Evolutionary conservation across 2,113 vertebrate species (phyloP), one percentile per base, ranked within the genome.

Genomic region (Eonycteris spelaea): DNA sequence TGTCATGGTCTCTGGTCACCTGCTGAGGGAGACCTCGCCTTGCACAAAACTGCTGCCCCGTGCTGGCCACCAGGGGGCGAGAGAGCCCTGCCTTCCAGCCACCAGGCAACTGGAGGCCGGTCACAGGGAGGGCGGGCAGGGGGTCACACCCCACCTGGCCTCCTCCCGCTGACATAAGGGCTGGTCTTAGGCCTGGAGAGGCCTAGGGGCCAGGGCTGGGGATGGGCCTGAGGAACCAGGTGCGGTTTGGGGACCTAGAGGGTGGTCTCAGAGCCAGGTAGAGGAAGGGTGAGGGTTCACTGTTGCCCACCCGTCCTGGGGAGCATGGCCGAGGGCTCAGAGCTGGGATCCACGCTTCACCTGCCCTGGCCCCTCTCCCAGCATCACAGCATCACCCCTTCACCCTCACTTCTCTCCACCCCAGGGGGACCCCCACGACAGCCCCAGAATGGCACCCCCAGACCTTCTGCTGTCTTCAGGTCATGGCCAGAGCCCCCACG

Each of bases 21-120:
- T 12, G 40, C 14, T 7, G 21, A 19, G 30, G 19, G 70, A 68
- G 14, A 40, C 12, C 8, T 2, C 2, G 38, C 33, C 57, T 78
- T 87, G 67, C 82, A 18, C 21, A 33, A 53, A 88, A 28, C 24
- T 28, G 73, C 18, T 26, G 45, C 48, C 73, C 6, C 6, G 11
- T 0, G n/a, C 48, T 16, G 38, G 74, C 92, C 84, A 77, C 70
- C 57, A 96, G 97, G 73, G 91, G 94, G 90, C 82, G 0, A 24
- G 16, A 53, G 91, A 86, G 63, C 22, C 7, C 71, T 4, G 53
- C 55, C 74, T 71, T 40, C 21, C 21, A 2, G 71, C 16, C 16
- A 10, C 15, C 2, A 7, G 9, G n/a, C 28, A 0, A 53, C n/a
- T 1, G n/a, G 3, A 2, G 5, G 24, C 0, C 0, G 6, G 38